phyloP scores from a whole-genome alignment of 2,888 invertebrate species.

The Ptycholaimellus sp. region DNA sequence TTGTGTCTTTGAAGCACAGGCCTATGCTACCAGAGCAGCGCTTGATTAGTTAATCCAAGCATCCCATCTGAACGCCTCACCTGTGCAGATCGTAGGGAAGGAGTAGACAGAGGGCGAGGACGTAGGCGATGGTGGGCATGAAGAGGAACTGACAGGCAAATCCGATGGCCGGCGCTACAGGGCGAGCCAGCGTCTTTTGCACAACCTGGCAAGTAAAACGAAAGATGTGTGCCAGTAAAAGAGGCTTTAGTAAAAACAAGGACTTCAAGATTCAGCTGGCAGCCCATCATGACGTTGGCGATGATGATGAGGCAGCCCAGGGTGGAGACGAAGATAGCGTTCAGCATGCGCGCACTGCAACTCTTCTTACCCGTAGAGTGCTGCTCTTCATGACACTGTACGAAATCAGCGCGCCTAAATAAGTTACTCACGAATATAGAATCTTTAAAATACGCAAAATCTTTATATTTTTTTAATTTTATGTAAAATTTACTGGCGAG shows the following conservation, averaged over 20 bases:
- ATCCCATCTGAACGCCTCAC: too few relatives aligned
- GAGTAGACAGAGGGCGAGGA: constrained; percentile 16
- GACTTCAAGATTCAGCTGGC: constrained; percentile 12
- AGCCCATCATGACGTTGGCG: constrained; percentile 23
- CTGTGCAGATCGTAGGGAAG: constrained; percentile 15
- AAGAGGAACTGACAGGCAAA: constrained; percentile 32
- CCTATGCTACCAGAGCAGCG: too few relatives aligned
- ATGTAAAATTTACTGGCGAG: too few relatives aligned
- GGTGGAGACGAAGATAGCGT: constrained; percentile 17
- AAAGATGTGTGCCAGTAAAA: background rate
- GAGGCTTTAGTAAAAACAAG: background rate
- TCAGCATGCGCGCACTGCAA: constrained; percentile 4
- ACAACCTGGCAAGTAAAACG: constrained; percentile 11
- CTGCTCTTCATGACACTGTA: too few relatives aligned
- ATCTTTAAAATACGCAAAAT: too few relatives aligned
- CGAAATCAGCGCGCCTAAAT: too few relatives aligned
- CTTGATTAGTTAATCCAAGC: too few relatives aligned
- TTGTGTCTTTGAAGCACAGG: too few relatives aligned
- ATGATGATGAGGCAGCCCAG: constrained; percentile 18
- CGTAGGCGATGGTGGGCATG: constrained; percentile 30
- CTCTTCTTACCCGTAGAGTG: too few relatives aligned
- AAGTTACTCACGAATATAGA: too few relatives aligned
- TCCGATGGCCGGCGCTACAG: constrained; percentile 32
- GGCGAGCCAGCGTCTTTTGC: constrained; percentile 26
- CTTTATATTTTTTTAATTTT: too few relatives aligned